Base-by-base conservation (phyloP, 1,140 invertebrate species). In the Paraescarpia echinospica region DNA sequence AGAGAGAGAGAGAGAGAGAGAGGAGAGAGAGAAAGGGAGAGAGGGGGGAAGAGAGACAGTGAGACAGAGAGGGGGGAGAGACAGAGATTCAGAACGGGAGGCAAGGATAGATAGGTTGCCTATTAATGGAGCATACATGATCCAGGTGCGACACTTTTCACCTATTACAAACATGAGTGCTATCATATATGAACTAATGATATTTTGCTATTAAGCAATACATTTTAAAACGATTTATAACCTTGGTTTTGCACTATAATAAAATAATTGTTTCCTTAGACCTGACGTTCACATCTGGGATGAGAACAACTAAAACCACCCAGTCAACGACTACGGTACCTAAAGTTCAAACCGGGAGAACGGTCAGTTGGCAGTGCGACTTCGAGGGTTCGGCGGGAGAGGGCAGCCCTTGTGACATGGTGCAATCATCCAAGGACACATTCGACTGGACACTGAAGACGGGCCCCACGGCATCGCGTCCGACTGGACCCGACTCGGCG, bases 401-500 rank as follows among this genome's bases (percentile, higher is more conserved):
- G 35, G 34, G 33, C 89, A 77, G 59, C 59, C 8, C 59, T 90
- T 91, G 35, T 35, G 91, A 59, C n/a, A 91, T 91, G 34, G 34
- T 33, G 12, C 92, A 92, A 59, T 33, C 22, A 2, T 8, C 1
- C 12, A n/a, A 92, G 33, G 92, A 92, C 88, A 33, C 93, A 6
- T 91, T 93, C 34, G 92, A 91, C 92, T 93, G 92, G 90, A 91
- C 34, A 2, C 33, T 33, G 33, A 91, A 51, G 33, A 93, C 12
- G 31, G 92, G 92, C 33, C 2, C 33, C 31, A 93, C 92, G 27
- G 89, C 92, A n/a, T 93, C 92, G 34, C 31, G n/a, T 34, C 41
- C 91, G 22, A 93, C 92, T 27, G 92, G 92, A 92, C 92, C 92
- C 8, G 33, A 34, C 33, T 34, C n/a, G 35, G 92, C 92, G 14